Conservation (phyloP, 2,888 invertebrate genomes). For the Rotaria magnacalcarata region DNA sequence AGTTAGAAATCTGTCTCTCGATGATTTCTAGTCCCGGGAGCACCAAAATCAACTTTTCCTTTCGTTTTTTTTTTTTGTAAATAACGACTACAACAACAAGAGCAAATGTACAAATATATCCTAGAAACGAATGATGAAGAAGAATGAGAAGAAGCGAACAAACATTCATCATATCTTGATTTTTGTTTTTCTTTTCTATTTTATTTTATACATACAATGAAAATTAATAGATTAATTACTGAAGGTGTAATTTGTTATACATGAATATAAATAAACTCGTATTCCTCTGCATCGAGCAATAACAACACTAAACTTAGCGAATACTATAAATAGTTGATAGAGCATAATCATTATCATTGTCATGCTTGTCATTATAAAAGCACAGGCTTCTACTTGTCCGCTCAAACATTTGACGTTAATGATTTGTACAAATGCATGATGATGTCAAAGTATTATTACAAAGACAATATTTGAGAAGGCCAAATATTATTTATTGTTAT, state of each 20-base stretch:
- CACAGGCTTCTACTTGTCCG: not conserved
- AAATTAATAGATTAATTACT: not conserved
- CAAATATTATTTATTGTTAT: not conserved
- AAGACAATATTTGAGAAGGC: not conserved
- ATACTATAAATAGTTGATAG: not conserved
- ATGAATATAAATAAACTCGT: not conserved
- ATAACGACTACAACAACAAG: no score
- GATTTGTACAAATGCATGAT: not conserved
- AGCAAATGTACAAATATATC: no score
- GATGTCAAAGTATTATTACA: not conserved
- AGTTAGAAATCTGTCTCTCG: no score
- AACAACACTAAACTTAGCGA: not conserved
- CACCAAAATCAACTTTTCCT: no score
- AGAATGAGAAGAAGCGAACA: no score
- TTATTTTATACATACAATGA: not conserved
- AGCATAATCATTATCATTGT: not conserved
- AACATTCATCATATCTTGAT: no score
- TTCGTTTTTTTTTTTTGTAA: no score
- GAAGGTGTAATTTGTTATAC: not conserved
- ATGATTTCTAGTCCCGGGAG: no score
- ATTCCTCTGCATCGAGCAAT: not conserved
- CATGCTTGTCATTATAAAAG: not conserved
- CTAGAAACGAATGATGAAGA: no score
- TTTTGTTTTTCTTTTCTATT: not conserved
- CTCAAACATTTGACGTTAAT: not conserved